Evolutionary conservation across 2,888 invertebrate genomes (phyloP).

Genomic region (Achlya flavicornis): DNA sequence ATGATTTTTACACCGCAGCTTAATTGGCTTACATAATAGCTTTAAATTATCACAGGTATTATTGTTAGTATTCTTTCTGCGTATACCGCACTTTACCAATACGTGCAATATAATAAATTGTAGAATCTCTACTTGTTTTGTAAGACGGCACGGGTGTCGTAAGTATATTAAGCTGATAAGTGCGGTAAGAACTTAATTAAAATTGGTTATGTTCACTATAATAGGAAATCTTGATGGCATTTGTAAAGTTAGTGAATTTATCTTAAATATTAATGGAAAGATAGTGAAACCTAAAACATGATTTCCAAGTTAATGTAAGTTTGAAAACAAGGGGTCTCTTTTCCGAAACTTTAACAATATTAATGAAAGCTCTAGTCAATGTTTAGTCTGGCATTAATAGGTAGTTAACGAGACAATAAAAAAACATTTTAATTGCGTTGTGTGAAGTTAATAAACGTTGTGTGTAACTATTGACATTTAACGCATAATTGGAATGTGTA

Average conservation of each 20-base stretch:
- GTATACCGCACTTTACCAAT: neutral
- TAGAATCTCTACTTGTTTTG: neutral
- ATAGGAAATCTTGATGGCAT: neutral
- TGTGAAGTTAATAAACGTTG: neutral
- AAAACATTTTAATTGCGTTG: neutral
- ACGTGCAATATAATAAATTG: neutral
- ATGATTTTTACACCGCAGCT: no score
- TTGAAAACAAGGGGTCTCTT: neutral
- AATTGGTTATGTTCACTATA: neutral
- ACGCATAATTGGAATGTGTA: neutral
- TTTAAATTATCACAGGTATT: neutral
- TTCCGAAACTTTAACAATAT: neutral
- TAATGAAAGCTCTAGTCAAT: neutral
- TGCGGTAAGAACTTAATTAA: neutral
- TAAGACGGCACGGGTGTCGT: neutral
- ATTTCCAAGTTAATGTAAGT: neutral
- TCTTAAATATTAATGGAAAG: neutral
- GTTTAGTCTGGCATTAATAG: neutral
- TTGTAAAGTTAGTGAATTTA: conserved; percentile 3
- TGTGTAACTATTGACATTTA: neutral
- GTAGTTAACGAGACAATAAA: neutral
- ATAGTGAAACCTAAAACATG: neutral
- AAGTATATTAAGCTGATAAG: neutral
- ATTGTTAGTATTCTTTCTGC: neutral
- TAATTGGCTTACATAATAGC: neutral